phyloP scores from a whole-genome alignment of 2,797 vertebrate genomes.

The Triplophysa bombifrons region DNA sequence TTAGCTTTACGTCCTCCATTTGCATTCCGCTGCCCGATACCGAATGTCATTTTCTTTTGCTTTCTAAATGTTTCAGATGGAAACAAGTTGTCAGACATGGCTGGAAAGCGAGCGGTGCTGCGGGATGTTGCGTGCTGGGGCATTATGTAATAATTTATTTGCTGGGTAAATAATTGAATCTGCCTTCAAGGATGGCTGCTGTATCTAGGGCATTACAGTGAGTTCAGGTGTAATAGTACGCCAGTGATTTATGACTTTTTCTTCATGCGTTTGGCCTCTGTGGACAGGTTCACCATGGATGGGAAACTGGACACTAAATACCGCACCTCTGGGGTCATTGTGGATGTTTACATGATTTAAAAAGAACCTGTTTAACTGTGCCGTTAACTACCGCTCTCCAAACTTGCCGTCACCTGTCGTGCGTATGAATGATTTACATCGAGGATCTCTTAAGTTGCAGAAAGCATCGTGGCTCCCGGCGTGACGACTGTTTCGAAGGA shows the following conservation, averaged over 20 bases:
- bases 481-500: neutral
- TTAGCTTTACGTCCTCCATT: neutral
- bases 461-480: neutral
- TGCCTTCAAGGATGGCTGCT: conserved; percentile 60
- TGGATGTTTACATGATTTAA: conserved; percentile 45
- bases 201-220: conserved; percentile 57
- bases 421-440: conserved; percentile 9
- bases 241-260: conserved; percentile 58
- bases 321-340: conserved; percentile 43
- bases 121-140: conserved; percentile 55
- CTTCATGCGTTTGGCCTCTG: conserved; percentile 41
- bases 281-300: conserved; percentile 35
- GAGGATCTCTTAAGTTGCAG: neutral
- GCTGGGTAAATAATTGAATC: conserved; percentile 73
- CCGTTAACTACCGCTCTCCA: conserved; percentile 39
- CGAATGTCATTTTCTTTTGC: conserved; percentile 33
- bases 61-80: conserved; percentile 47
- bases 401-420: conserved; percentile 2
- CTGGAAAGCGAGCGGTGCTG: conserved; percentile 55
- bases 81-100: conserved; percentile 54
- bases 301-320: conserved; percentile 47
- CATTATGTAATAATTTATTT: conserved; percentile 75
- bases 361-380: conserved; percentile 35
- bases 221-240: conserved; percentile 53
- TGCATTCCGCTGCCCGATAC: conserved; percentile 13